These are phyloP conservation scores for Hemiscyllium ocellatum DNA, from an alignment of 2,113 vertebrate genomes.

Conservation along the genomic window DNA sequence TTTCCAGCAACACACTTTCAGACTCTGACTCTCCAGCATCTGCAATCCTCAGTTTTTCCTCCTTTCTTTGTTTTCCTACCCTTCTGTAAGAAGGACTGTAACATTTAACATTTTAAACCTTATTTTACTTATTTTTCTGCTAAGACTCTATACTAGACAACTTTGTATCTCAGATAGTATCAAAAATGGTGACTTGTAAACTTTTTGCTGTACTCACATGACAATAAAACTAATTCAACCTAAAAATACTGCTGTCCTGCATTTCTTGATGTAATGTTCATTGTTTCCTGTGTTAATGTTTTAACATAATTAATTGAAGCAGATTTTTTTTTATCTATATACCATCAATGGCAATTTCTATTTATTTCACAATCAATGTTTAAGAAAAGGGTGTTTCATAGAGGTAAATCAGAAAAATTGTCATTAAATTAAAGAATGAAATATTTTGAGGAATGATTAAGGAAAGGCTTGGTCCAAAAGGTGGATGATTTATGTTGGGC, in stretches of 20 bases:
- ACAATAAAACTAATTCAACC: too few species aligned
- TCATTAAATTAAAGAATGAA: neutral
- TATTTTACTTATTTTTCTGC: too few species aligned
- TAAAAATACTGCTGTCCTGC: neutral
- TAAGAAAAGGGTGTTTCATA: neutral
- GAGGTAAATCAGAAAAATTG: neutral
- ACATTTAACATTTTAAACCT: too few species aligned
- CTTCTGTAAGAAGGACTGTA: too few species aligned
- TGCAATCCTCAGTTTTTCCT: too few species aligned
- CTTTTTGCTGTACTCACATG: too few species aligned
- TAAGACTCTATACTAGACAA: too few species aligned
- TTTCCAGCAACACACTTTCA: too few species aligned
- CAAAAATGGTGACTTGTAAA: too few species aligned
- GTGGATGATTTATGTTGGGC: neutral
- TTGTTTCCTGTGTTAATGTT: neutral
- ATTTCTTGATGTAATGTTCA: neutral
- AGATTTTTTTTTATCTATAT: neutral
- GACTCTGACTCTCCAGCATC: too few species aligned
- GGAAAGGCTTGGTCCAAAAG: neutral
- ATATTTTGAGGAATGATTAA: neutral
- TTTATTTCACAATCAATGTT: neutral
- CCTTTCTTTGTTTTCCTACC: too few species aligned
- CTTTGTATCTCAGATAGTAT: too few species aligned
- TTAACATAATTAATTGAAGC: neutral
- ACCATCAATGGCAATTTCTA: neutral